Conservation (phyloP, 2,888 invertebrate genomes). For the Parnassius smintheus region DNA sequence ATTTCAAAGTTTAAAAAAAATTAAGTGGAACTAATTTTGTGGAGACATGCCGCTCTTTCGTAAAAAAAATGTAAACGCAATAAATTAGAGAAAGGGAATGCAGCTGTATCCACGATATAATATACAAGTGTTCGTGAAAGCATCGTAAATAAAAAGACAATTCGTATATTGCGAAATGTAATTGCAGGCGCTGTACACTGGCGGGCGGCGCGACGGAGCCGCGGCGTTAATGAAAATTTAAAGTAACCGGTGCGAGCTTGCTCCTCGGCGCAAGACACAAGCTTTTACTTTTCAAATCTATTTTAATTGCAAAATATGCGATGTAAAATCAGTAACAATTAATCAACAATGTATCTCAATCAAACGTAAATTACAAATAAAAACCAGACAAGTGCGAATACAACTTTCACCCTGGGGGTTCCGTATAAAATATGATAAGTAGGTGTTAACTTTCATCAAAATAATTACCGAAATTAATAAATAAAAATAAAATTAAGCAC, state of each 20-base stretch:
- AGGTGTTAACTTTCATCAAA: too few species aligned
- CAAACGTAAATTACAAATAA: too few species aligned
- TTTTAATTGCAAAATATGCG: too few species aligned
- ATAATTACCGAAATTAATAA: too few species aligned
- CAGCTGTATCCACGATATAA: constrained; percentile 26
- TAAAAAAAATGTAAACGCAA: constrained; percentile 6
- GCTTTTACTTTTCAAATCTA: constrained; percentile 16
- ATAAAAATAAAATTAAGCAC: too few species aligned
- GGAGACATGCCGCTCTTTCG: background rate
- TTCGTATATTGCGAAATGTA: constrained; percentile 69
- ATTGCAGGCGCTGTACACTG: constrained; percentile 52
- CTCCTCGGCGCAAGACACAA: constrained; percentile 34
- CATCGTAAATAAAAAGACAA: constrained; percentile 63
- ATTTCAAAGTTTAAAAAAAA: too few species aligned
- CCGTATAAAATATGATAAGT: too few species aligned
- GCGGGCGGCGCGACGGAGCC: constrained; percentile 36
- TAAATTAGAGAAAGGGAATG: constrained; percentile 15
- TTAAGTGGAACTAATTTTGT: too few species aligned
- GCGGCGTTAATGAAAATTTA: constrained; percentile 73
- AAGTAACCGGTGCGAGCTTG: constrained; percentile 60
- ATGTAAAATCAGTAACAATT: too few species aligned
- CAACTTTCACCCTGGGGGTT: too few species aligned
- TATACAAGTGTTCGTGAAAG: constrained; percentile 39
- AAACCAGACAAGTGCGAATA: too few species aligned
- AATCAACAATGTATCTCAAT: too few species aligned